Evolutionary conservation across 2,797 vertebrate species (phyloP).

Genomic region (Phoeniculus purpureus): DNA sequence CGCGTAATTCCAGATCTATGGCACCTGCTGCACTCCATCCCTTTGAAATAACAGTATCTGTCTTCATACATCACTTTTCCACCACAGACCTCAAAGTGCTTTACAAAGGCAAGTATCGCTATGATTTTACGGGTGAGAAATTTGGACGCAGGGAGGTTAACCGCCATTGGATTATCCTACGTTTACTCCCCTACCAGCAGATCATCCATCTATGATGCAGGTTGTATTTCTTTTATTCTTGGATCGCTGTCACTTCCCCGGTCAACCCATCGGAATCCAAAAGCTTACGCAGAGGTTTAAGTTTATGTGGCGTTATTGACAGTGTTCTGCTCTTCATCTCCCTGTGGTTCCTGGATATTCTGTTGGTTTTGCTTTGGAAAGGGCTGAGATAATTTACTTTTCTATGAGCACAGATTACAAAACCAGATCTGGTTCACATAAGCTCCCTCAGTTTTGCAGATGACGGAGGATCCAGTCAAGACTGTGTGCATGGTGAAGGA

Average conservation of each 20-base stretch:
- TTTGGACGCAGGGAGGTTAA: neutral
- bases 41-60: slow-evolving; percentile 36
- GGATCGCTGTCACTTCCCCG: neutral
- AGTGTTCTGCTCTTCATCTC: slow-evolving; percentile 52
- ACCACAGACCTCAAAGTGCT: neutral
- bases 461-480: slow-evolving; percentile 12
- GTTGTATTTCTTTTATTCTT: slow-evolving; percentile 34
- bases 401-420: slow-evolving; percentile 45
- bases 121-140: neutral
- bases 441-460: neutral
- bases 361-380: slow-evolving; percentile 35
- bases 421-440: slow-evolving; percentile 39
- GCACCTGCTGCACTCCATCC: neutral
- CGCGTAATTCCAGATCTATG: slow-evolving; percentile 2
- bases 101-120: neutral
- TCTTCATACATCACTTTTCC: neutral
- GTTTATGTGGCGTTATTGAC: slow-evolving; percentile 58
- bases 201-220: neutral
- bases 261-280: slow-evolving; percentile 7
- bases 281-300: slow-evolving; percentile 19
- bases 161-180: neutral
- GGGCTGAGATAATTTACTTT: slow-evolving; percentile 48
- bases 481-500: neutral
- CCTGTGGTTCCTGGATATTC: slow-evolving; percentile 45
- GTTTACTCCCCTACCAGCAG: neutral